These are phyloP conservation scores for Folsomia manolachei DNA, from an alignment of 2,888 invertebrate species.

Conservation along the genomic window DNA sequence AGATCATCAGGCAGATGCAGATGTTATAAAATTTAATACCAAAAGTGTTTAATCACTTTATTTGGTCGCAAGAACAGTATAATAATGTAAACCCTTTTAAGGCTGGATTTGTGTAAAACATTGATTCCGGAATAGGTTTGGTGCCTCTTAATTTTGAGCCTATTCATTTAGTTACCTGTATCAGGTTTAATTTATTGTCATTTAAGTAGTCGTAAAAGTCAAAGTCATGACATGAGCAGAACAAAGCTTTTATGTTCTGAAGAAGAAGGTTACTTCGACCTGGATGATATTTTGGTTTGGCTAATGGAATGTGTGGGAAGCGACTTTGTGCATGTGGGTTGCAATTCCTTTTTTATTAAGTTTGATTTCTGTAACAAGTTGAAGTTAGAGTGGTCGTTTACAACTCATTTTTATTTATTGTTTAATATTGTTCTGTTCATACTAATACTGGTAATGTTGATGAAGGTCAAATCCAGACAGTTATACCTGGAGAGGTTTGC, in stretches of 20 bases:
- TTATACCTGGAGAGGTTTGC: too few species aligned
- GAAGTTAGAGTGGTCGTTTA: too few species aligned
- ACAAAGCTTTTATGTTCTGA: background rate
- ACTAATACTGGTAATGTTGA: too few species aligned
- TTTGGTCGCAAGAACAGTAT: background rate
- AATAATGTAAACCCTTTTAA: background rate
- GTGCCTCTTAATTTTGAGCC: background rate
- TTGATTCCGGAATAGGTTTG: background rate
- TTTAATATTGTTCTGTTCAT: too few species aligned
- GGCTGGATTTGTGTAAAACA: background rate
- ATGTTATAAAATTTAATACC: background rate
- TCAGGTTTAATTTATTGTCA: background rate
- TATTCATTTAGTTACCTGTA: background rate
- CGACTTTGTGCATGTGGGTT: background rate
- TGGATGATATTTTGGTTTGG: too few species aligned
- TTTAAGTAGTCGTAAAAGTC: background rate
- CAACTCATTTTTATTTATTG: too few species aligned
- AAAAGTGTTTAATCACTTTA: background rate
- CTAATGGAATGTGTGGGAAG: slow-evolving; percentile 1
- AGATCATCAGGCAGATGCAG: background rate
- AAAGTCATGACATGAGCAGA: background rate
- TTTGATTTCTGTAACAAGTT: too few species aligned
- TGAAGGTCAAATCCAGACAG: background rate
- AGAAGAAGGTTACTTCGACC: too few species aligned
- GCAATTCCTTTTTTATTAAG: too few species aligned